Percentiles rank a stretch among this genome's conserved stretches.
Evolutionary conservation across 1,140 invertebrate species (phyloP).

Genomic region (Ceratitis capitata): DNA sequence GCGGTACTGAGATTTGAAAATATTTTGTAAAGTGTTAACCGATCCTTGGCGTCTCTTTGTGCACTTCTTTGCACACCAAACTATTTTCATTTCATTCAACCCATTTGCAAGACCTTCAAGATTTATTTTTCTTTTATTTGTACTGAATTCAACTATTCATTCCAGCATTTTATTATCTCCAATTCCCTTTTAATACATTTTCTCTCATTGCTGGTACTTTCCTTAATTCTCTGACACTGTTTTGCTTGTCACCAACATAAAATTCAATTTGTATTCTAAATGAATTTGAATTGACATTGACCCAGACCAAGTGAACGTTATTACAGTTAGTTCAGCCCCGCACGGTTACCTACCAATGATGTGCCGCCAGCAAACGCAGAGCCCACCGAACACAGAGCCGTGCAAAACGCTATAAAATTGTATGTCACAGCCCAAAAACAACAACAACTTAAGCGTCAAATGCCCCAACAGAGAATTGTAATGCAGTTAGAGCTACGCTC

Average conservation of each 20-base stretch:
- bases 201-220: background rate
- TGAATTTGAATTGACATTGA: conserved; percentile 19
- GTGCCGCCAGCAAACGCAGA: no score
- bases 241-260: conserved; percentile 12
- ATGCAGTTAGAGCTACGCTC: no score
- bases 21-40: no score
- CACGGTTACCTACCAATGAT: background rate
- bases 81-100: no score
- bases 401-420: no score
- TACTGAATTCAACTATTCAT: background rate
- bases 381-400: no score
- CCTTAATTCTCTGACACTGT: background rate
- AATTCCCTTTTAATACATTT: background rate
- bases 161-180: background rate
- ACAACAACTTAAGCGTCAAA: no score
- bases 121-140: background rate
- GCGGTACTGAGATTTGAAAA: background rate
- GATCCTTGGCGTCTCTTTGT: no score
- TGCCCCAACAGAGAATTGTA: background rate
- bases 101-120: background rate
- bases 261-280: conserved; percentile 35
- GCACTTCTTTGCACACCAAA: no score
- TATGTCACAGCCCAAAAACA: no score
- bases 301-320: background rate
- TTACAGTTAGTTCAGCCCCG: background rate